These are phyloP conservation scores for Galaxea fascicularis DNA, from an alignment of 92 coral and sea anemone species.

Conservation along the genomic window DNA sequence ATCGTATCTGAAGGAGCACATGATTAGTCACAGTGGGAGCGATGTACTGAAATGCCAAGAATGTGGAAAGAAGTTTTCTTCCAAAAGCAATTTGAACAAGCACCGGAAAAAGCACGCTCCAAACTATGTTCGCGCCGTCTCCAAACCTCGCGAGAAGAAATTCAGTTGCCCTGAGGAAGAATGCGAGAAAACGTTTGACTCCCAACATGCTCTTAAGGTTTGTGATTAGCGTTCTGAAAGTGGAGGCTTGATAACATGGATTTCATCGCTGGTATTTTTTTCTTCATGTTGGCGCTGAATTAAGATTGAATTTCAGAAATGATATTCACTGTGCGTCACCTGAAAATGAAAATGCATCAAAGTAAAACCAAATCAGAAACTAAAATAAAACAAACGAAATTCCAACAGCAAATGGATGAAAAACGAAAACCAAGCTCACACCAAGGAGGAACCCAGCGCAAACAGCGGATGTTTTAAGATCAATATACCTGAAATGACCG, in stretches of 20 bases:
- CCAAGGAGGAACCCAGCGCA: too few relatives aligned
- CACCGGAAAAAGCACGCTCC: constrained; percentile 82
- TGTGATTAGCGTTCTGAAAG: background rate
- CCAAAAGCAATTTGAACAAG: constrained; percentile 81
- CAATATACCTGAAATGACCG: too few relatives aligned
- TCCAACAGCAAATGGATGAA: too few relatives aligned
- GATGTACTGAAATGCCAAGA: constrained; percentile 77
- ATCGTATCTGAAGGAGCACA: constrained; percentile 68
- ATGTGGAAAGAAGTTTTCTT: constrained; percentile 82
- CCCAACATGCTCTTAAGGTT: constrained; percentile 75
- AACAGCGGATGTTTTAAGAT: too few relatives aligned
- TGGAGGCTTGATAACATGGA: background rate
- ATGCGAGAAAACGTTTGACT: constrained; percentile 80
- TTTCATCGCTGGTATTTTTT: background rate
- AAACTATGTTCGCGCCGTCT: constrained; percentile 63
- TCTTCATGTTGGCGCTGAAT: too few relatives aligned
- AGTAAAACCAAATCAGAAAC: too few relatives aligned
- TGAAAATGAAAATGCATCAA: too few relatives aligned
- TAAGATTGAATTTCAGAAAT: too few relatives aligned
- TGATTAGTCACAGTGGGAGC: constrained; percentile 60
- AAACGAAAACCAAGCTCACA: too few relatives aligned
- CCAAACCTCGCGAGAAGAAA: constrained; percentile 58
- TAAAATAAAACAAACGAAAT: too few relatives aligned
- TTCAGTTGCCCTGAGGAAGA: constrained; percentile 62
- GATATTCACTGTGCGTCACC: too few relatives aligned